Evolutionary conservation across 2,888 invertebrate genomes (phyloP).

Genomic region (Cremastinae sp.): DNA sequence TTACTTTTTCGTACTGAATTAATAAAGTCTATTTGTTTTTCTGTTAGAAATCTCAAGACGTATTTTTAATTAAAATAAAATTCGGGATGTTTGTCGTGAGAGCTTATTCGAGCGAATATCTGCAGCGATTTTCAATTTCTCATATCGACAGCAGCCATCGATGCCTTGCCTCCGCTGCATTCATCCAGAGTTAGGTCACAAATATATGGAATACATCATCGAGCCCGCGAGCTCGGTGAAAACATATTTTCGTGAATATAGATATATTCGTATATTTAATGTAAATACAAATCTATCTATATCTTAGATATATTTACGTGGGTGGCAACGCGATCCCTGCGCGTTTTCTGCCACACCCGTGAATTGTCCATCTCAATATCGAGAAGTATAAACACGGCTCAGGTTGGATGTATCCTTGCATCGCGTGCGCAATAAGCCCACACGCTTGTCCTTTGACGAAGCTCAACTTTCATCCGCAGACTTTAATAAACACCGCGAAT

Average conservation of each 20-base stretch:
- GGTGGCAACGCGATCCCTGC: slow-evolving; percentile 52
- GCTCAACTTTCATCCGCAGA: slow-evolving; percentile 23
- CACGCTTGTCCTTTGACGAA: slow-evolving; percentile 23
- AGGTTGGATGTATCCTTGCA: slow-evolving; percentile 30
- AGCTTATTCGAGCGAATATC: slow-evolving; percentile 30
- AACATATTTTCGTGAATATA: slow-evolving; percentile 19
- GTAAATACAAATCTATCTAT: slow-evolving; percentile 33
- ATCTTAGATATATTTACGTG: slow-evolving; percentile 50
- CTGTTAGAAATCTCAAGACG: no score
- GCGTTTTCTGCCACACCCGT: slow-evolving; percentile 64
- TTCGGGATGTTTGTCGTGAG: background rate
- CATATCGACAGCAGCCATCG: slow-evolving; percentile 65
- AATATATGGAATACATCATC: slow-evolving; percentile 45
- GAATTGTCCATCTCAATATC: slow-evolving; percentile 68
- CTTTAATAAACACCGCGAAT: slow-evolving; percentile 20
- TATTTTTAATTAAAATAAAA: background rate
- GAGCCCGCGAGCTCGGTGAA: slow-evolving; percentile 37
- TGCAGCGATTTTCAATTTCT: slow-evolving; percentile 62
- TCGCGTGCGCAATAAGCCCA: slow-evolving; percentile 43
- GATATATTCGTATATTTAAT: slow-evolving; percentile 18
- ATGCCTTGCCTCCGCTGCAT: slow-evolving; percentile 44
- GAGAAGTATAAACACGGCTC: slow-evolving; percentile 58
- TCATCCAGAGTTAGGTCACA: slow-evolving; percentile 20
- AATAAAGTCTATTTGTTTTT: no score
- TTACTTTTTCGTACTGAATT: no score